phyloP scores from a whole-genome alignment of 2,888 invertebrate species.

The Tineola bisselliella region DNA sequence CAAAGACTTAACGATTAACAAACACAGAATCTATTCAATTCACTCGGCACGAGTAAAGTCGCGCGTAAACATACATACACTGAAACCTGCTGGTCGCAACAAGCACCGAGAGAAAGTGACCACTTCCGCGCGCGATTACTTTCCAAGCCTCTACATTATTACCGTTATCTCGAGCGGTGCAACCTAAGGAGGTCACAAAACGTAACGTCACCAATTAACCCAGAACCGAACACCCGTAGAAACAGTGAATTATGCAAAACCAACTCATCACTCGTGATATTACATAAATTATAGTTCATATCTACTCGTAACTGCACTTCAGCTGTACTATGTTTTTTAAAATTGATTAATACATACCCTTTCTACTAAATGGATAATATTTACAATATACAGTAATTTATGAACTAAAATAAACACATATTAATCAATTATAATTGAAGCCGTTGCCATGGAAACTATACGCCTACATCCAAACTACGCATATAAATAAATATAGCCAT shows the following conservation, averaged over 20 bases:
- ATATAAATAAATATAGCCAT: too few species aligned
- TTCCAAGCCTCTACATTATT: constrained; percentile 36
- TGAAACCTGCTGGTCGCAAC: neutral
- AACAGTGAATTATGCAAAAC: constrained; percentile 3
- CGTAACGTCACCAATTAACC: constrained; percentile 12
- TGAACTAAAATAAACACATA: too few species aligned
- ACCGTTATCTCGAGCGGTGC: constrained; percentile 47
- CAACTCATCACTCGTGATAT: neutral
- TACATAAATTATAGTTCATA: neutral
- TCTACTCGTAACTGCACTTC: too few species aligned
- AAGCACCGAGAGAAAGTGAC: constrained; percentile 53
- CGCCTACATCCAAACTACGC: too few species aligned
- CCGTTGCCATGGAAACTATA: too few species aligned
- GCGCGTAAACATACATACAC: neutral
- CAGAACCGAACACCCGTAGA: neutral
- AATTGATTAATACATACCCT: too few species aligned
- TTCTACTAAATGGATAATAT: too few species aligned
- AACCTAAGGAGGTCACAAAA: constrained; percentile 15
- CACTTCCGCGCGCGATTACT: constrained; percentile 40
- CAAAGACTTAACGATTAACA: too few species aligned
- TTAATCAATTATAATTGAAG: too few species aligned
- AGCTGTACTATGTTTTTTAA: too few species aligned
- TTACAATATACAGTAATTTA: too few species aligned
- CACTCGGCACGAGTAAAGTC: neutral
- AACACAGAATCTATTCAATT: neutral